A percentile compares a stretch with the other conserved stretches of the same genome.
Evolutionary conservation across 2,797 vertebrate species (phyloP).

Genomic region (Rhinophrynus dorsalis): DNA sequence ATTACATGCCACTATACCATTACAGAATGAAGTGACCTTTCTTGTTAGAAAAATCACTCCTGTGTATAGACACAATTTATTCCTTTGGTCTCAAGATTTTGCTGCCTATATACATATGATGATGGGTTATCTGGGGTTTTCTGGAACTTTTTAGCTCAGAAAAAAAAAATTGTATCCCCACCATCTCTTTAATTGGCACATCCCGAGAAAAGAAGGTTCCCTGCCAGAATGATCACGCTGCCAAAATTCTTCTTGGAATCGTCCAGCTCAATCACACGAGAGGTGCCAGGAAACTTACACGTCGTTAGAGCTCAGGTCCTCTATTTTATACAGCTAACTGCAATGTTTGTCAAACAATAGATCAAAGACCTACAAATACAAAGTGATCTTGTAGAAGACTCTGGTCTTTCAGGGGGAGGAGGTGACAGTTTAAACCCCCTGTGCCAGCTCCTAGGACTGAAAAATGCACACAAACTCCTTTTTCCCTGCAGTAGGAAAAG

Average conservation of each 20-base stretch:
- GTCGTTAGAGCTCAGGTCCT: conserved; percentile 7
- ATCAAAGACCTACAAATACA: too few species aligned
- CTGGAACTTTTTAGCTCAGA: neutral
- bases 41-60: too few species aligned
- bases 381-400: too few species aligned
- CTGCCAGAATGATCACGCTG: neutral
- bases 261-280: neutral
- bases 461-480: neutral
- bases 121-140: conserved; percentile 6
- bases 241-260: conserved; percentile 13
- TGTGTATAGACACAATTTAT: too few species aligned
- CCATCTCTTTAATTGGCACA: neutral
- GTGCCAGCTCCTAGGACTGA: conserved; percentile 18
- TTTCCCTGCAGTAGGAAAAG: neutral
- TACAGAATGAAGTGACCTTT: too few species aligned
- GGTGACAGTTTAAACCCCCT: neutral
- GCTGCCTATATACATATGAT: too few species aligned
- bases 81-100: too few species aligned
- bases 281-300: neutral
- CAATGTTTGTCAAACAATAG: too few species aligned
- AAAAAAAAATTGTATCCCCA: neutral
- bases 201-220: neutral
- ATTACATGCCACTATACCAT: too few species aligned
- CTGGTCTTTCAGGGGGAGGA: neutral
- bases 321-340: conserved; percentile 10